Base-by-base conservation (phyloP, 2,888 invertebrate genomes). In the Amaurobius ferox region DNA sequence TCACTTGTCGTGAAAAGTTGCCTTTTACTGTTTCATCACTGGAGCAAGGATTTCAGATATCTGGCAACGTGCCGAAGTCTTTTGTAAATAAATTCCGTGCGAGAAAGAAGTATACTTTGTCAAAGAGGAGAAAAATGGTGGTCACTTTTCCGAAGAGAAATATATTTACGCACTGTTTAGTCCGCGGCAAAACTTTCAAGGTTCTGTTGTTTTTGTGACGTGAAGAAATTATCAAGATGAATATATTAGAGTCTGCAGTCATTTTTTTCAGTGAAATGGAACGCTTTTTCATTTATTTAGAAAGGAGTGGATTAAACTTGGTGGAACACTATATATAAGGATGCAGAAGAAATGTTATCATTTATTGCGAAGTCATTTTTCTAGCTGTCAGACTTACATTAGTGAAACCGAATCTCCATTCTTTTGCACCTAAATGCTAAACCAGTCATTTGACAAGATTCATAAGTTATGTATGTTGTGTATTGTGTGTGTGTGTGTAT, bases 161-260 rank as follows among this genome's bases (percentile, higher is more conserved):
- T 61, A 29, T 68, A 30, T 77, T 30, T 40, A 72, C 32, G 83
- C 83, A 55, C 83, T 85, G 66, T 72, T 85, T 85, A 55, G 61
- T 44, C 64, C 61, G 1, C 29, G 44, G 39, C 23, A 26, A 44
- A 28, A 48, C 28, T 73, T 78, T 35, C 67, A 13, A 55, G 55
- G 39, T 32, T 29, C 44, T 26, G n/a, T 19, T 23, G 29, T 19
- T 28, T 40, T 44, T 2, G 16, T 16, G 6, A 16, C 44, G 44
- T 44, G 6, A 2, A 16, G 6, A 16, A 44, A 9, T 44, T 44
- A 44, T 16, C 6, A 2, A 44, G 9, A 44, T 44, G 2, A 7
- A 16, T 16, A 44, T 44, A 13, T 44, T 2, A 2, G 44, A 44
- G 44, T 2, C 9, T 44, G 2, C 16, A 35, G 11, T 16, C 6